Evolutionary conservation across 2,113 vertebrate genomes (phyloP), one percentile per base, ranked within the genome.

Genomic region (Gasterosteus nipponicus): DNA sequence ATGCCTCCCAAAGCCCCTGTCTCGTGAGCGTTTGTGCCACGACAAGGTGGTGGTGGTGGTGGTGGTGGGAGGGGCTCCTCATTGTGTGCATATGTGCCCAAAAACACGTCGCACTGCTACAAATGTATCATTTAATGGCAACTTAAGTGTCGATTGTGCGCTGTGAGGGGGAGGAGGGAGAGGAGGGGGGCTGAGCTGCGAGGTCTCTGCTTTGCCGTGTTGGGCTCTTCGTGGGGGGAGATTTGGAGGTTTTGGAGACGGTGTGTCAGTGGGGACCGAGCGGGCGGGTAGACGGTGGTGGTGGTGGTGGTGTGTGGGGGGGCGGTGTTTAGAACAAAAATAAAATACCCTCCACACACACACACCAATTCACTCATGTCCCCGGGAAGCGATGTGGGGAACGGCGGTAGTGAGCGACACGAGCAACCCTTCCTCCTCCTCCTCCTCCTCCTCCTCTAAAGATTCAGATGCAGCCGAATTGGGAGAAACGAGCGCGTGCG

Each of bases 21-120:
- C 71, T 89, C 26, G 68, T 64, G 84, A 65, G 74, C 79, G 87
- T 80, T 61, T 72, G 76, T 69, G 77, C 64, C 85, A 82, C 81
- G 85, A 75, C 78, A 69, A 66, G 72, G 51, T 73, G 80, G 53
- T 38, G 35, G 35, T 38, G 35, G 35, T 4, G n/a, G n/a, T n/a
- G 72, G 51, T 73, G 80, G 53, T 38, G 35, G 35, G 35, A 3
- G 35, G 35, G 35, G 35, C 5, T 5, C 5, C 5, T 38, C 33
- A 3, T 15, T 74, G 67, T 68, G 61, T 54, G 64, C 57, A 49
- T 63, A 54, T 79, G 63, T 71, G 73, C 77, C 18, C 58, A 68
- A 82, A 79, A 68, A 69, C 65, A 62, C 53, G 61, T 33, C 41
- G 46, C 39, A 69, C 49, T 69, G 58, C 59, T 63, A 10, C 46